Evolutionary conservation across 2,888 invertebrate species (phyloP).

Genomic region (Eristalis pertinax): DNA sequence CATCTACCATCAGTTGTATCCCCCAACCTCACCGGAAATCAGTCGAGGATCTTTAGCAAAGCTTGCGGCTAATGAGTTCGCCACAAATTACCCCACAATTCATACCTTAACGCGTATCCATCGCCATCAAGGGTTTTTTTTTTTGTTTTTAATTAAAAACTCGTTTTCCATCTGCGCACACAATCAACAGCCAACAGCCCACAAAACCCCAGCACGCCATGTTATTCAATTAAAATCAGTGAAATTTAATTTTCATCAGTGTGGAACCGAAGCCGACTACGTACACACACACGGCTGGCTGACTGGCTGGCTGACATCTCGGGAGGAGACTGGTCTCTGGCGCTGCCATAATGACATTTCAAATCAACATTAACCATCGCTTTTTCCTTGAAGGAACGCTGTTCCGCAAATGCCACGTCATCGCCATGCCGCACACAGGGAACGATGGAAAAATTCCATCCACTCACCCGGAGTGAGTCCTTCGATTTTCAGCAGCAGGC

Average conservation of each 20-base stretch:
- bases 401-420: background rate
- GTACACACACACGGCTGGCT: background rate
- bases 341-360: constrained; percentile 59
- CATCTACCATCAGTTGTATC: background rate
- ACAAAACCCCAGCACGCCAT: background rate
- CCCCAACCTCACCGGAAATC: background rate
- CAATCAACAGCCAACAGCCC: background rate
- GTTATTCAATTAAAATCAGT: constrained; percentile 64
- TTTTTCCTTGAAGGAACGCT: constrained; percentile 40
- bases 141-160: constrained; percentile 47
- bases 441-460: constrained; percentile 9
- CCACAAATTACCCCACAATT: constrained; percentile 8
- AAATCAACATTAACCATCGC: constrained; percentile 71
- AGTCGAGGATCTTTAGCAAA: background rate
- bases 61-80: constrained; percentile 17
- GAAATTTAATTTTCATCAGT: constrained; percentile 68
- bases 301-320: no score
- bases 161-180: constrained; percentile 54
- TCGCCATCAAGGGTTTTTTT: background rate
- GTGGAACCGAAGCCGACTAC: background rate
- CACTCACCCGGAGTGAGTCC: background rate
- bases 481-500: background rate
- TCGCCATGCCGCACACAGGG: background rate
- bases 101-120: constrained; percentile 4
- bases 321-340: constrained; percentile 4